A percentile compares a stretch with the other conserved stretches of the same genome.
phyloP scores from a whole-genome alignment of 2,797 vertebrate genomes.

The Saguinus oedipus region DNA sequence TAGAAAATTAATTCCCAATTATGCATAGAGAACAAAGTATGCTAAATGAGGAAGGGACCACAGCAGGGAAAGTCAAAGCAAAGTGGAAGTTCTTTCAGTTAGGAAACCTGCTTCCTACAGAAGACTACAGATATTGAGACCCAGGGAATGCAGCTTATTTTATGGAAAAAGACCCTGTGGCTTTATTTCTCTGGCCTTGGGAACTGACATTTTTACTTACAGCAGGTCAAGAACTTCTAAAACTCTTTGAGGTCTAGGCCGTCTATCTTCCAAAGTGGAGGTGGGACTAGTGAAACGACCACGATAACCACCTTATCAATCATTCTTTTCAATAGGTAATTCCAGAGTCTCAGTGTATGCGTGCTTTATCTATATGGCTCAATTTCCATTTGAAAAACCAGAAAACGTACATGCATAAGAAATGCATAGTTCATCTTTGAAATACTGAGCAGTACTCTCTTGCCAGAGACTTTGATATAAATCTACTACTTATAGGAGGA shows the following conservation, averaged over 20 bases:
- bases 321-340: background rate
- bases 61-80: constrained; percentile 50
- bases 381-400: constrained; percentile 46
- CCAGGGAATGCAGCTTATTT: background rate
- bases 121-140: background rate
- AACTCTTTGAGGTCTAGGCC: background rate
- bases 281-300: background rate
- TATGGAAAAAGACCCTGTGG: background rate
- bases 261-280: background rate
- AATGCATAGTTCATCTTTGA: constrained; percentile 35
- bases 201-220: constrained; percentile 42
- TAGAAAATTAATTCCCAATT: constrained; percentile 80
- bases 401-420: background rate
- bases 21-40: constrained; percentile 65
- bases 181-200: constrained; percentile 34
- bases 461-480: constrained; percentile 28
- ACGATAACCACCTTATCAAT: background rate
- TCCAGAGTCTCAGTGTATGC: background rate
- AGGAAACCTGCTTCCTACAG: constrained; percentile 18
- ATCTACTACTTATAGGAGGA: background rate
- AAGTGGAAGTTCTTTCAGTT: constrained; percentile 45
- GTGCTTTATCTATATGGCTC: background rate
- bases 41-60: constrained; percentile 68
- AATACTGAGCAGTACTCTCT: background rate
- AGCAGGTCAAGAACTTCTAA: constrained; percentile 51